Percentiles rank a stretch among this genome's conserved stretches.
Conservation (phyloP, 2,113 vertebrate species). For the Coptodon bakossiorum region DNA sequence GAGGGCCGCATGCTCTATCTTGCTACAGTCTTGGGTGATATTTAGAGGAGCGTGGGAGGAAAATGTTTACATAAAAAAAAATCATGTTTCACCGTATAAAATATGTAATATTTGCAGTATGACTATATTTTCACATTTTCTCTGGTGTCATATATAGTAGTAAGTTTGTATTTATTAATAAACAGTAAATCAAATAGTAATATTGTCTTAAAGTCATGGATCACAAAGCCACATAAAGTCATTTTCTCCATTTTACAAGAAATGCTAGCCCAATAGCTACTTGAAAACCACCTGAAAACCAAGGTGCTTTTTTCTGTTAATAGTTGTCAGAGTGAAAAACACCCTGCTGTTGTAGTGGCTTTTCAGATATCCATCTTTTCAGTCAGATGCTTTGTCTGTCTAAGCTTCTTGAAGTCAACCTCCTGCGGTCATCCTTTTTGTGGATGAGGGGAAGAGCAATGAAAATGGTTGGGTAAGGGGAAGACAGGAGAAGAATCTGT, state of each 20-base stretch:
- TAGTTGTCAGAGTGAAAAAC: neutral
- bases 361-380: neutral
- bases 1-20: neutral
- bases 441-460: neutral
- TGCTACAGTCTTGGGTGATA: neutral
- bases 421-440: neutral
- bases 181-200: neutral
- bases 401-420: neutral
- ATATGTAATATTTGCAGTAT: neutral
- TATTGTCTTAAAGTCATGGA: neutral
- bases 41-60: neutral
- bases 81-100: neutral
- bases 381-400: neutral
- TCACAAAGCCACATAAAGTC: neutral
- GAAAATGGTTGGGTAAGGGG: neutral
- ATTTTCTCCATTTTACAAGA: neutral
- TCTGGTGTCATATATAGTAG: neutral
- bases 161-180: neutral
- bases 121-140: neutral
- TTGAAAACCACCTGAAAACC: neutral
- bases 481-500: neutral
- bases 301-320: neutral
- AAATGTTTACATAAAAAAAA: neutral
- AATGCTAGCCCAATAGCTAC: neutral
- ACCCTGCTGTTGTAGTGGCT: neutral